A percentile compares a stretch with the other conserved stretches of the same genome.
phyloP scores from a whole-genome alignment of 2,888 invertebrate species.

The Amblyjoppa proteus region DNA sequence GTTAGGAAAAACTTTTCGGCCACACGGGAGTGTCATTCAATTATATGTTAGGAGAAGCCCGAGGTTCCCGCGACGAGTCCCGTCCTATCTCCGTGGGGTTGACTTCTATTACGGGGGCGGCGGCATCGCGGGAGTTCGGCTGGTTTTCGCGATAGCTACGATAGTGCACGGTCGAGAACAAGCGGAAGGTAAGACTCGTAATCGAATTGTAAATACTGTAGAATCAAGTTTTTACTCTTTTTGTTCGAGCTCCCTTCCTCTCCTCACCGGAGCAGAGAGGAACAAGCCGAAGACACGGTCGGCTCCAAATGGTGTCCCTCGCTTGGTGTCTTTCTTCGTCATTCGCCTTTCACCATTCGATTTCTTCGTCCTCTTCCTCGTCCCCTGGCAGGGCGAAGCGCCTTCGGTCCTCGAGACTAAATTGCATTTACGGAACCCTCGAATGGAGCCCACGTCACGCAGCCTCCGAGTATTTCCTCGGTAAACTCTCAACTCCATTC shows the following conservation, averaged over 20 bases:
- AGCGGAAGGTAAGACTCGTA: slow-evolving; percentile 46
- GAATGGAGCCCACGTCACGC: slow-evolving; percentile 65
- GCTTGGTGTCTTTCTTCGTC: slow-evolving; percentile 24
- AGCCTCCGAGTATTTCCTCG: slow-evolving; percentile 71
- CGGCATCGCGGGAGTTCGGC: slow-evolving; percentile 17
- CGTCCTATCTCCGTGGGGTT: slow-evolving; percentile 1
- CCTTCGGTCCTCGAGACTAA: slow-evolving; percentile 68
- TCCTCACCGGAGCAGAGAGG: not conserved
- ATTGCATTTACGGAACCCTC: slow-evolving; percentile 76
- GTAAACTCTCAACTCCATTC: slow-evolving; percentile 71
- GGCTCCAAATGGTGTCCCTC: slow-evolving; percentile 16
- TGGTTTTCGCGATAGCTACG: slow-evolving; percentile 17
- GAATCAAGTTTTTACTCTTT: slow-evolving; percentile 9
- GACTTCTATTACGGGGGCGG: slow-evolving; percentile 36
- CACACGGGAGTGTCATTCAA: slow-evolving; percentile 40
- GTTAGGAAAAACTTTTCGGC: slow-evolving; percentile 40
- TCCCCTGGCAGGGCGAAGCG: slow-evolving; percentile 19
- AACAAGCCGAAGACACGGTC: slow-evolving; percentile 21
- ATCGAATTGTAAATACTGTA: slow-evolving; percentile 61
- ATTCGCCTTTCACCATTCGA: slow-evolving; percentile 22
- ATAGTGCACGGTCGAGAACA: slow-evolving; percentile 39
- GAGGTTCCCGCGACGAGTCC: not conserved
- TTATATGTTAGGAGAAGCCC: slow-evolving; percentile 28
- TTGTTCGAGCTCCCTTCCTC: not conserved
- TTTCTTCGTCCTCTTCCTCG: slow-evolving; percentile 19